phyloP scores from a whole-genome alignment of 2,113 vertebrate species.

The Pycnonotus jocosus region DNA sequence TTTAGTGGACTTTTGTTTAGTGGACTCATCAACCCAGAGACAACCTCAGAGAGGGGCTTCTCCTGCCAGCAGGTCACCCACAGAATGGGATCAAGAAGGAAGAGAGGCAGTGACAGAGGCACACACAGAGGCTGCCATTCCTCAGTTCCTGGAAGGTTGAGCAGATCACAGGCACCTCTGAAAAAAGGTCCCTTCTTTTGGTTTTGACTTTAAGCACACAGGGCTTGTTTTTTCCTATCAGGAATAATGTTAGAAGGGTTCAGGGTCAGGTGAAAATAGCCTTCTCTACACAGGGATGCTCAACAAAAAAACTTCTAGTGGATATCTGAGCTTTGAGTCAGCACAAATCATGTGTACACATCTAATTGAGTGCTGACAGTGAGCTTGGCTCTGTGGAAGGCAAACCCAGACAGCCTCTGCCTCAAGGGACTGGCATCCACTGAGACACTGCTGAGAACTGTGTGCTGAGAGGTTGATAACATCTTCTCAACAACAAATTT shows the following conservation, averaged over 20 bases:
- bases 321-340: slow-evolving; percentile 1
- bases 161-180: neutral
- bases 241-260: neutral
- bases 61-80: neutral
- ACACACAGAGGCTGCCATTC: neutral
- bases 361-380: neutral
- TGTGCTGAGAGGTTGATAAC: neutral
- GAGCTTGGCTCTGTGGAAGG: neutral
- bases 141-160: neutral
- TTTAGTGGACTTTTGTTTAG: neutral
- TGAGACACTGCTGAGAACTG: neutral
- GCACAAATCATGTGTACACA: neutral
- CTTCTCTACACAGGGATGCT: neutral
- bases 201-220: neutral
- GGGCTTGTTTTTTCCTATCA: neutral
- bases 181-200: neutral
- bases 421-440: neutral
- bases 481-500: slow-evolving; percentile 1
- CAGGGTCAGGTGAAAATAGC: neutral
- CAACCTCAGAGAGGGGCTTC: neutral
- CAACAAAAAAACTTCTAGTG: neutral
- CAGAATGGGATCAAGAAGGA: neutral
- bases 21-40: neutral
- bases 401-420: slow-evolving; percentile 11
- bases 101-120: neutral